A percentile compares a stretch with the other conserved stretches of the same genome.
Evolutionary conservation across 2,797 vertebrate genomes (phyloP).

Genomic region (Emydoidea blandingii): DNA sequence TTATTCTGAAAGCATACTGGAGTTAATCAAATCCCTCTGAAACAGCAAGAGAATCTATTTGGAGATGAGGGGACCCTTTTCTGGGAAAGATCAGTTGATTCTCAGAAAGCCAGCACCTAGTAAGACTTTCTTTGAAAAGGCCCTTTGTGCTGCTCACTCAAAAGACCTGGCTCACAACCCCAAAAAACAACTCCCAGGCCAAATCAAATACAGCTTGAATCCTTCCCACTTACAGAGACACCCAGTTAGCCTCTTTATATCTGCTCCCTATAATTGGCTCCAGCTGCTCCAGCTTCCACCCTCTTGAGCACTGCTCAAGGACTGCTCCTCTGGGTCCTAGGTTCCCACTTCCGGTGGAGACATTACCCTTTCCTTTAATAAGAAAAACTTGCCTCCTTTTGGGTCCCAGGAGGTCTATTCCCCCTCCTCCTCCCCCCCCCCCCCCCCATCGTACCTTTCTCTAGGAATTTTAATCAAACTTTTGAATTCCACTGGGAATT

Average conservation of each 20-base stretch:
- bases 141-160: neutral
- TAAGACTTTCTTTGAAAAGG: neutral
- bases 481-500: neutral
- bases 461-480: neutral
- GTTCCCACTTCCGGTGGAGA: fast-evolving
- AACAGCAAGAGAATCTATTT: neutral
- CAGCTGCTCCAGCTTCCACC: neutral
- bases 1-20: neutral
- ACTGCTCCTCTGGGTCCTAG: neutral
- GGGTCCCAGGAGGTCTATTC: neutral
- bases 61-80: neutral
- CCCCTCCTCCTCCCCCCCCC: fast-evolving
- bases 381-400: neutral
- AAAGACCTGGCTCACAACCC: neutral
- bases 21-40: neutral
- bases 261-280: neutral
- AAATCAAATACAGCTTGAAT: neutral
- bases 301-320: neutral
- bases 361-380: neutral
- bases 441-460: neutral
- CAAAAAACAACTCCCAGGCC: neutral
- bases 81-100: neutral
- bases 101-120: neutral
- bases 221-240: neutral
- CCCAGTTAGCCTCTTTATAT: neutral